Evolutionary conservation across 2,113 vertebrate species (phyloP), one percentile per base, ranked within the genome.

Genomic region (Tragelaphus imberbis): DNA sequence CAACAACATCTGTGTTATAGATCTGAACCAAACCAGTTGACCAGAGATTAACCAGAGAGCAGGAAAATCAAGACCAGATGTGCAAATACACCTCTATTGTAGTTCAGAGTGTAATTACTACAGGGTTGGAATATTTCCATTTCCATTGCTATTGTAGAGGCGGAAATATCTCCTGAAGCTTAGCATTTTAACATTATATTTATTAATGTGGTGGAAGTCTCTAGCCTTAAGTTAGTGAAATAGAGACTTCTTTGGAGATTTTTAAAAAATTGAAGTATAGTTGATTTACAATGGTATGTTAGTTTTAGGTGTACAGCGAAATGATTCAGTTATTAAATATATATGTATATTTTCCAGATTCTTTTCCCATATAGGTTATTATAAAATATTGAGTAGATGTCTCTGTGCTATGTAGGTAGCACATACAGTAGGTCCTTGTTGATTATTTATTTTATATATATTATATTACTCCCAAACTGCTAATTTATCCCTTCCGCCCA

Each of bases 81-180:
- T 27, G 36, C 33, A 21, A 13, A 11, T 28, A 3, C n/a, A 2
- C 0, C 17, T 28, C 14, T n/a, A 0, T 5, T 11, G 0, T 16
- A n/a, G 11, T 40, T 75, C 56, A 75, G 44, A 75, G 4, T 21
- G n/a, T 6, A 15, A 40, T 59, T n/a, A 63, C 9, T 9, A 2
- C 6, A 10, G 17, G 10, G 8, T n/a, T 87, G 40, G 80, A 16
- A 2, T 13, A 13, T 7, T 49, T 44, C 33, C n/a, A 28, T 40
- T 30, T 17, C 19, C 23, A 19, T 6, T 14, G 19, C 28, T 84
- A 1, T 71, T 44, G 56, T 12, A 61, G n/a, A 19, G 68, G 21
- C 4, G 21, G 30, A 40, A 56, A 4, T 36, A 1, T 65, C 16
- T 49, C 53, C 33, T 56, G 53, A 44, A 28, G 21, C 56, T 28